Evolutionary conservation across 2,797 vertebrate species (phyloP).

Genomic region (Gymnothorax javanicus): DNA sequence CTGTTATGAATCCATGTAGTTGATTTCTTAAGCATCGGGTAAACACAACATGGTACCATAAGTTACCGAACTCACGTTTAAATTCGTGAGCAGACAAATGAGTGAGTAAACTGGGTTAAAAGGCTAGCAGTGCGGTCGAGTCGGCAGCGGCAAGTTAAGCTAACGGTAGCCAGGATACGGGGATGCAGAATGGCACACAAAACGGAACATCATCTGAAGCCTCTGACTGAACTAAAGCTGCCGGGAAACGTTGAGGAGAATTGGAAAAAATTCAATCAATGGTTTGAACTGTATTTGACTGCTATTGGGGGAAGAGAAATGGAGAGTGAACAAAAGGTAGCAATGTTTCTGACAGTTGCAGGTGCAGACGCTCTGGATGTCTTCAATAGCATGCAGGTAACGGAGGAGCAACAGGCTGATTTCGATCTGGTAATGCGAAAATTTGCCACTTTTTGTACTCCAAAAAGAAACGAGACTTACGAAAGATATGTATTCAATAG

Average conservation of each 20-base stretch:
- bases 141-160: too few species aligned
- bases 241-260: background rate
- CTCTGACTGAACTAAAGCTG: background rate
- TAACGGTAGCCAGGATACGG: too few species aligned
- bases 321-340: background rate
- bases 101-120: background rate
- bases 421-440: background rate
- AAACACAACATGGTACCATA: background rate
- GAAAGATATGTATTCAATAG: constrained; percentile 3
- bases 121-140: too few species aligned
- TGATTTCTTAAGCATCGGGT: background rate
- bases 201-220: background rate
- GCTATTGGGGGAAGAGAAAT: background rate
- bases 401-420: background rate
- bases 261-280: background rate
- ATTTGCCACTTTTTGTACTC: background rate
- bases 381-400: background rate
- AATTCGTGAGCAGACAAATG: background rate
- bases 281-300: background rate
- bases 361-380: background rate
- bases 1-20: too few species aligned
- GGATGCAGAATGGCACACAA: too few species aligned
- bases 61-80: background rate
- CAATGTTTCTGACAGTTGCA: constrained; percentile 8
- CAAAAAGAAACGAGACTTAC: background rate